Conservation (phyloP, 2,888 invertebrate genomes). For the Aporophyla lueneburgensis region DNA sequence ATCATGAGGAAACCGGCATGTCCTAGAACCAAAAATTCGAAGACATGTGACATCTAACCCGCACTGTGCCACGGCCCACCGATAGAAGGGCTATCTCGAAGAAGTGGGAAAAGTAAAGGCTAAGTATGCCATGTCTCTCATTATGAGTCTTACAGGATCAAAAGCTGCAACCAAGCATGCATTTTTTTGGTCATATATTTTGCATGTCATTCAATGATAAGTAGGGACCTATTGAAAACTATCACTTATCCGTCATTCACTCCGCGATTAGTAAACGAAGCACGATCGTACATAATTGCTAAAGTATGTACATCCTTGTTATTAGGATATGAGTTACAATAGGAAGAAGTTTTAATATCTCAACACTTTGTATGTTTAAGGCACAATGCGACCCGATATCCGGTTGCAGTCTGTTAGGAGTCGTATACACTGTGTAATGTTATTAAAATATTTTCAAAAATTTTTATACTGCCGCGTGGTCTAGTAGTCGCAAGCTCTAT, state of each 20-base stretch:
- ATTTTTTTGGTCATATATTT: not conserved
- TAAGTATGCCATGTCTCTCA: too few relatives aligned
- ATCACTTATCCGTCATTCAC: conserved; percentile 4
- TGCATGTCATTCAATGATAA: not conserved
- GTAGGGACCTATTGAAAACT: not conserved
- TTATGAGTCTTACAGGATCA: not conserved
- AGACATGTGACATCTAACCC: too few relatives aligned
- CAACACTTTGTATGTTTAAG: conserved; percentile 37
- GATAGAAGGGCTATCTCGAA: too few relatives aligned
- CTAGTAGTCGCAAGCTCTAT: too few relatives aligned
- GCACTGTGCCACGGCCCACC: too few relatives aligned
- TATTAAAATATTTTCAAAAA: not conserved
- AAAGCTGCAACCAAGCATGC: not conserved
- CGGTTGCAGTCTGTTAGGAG: conserved; percentile 31
- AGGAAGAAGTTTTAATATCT: conserved; percentile 54
- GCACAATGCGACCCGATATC: conserved; percentile 32
- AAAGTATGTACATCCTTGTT: conserved; percentile 45
- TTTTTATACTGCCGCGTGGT: not conserved
- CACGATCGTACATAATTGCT: conserved; percentile 37
- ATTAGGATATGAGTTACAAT: conserved; percentile 43
- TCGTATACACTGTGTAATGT: not conserved
- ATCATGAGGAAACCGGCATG: too few relatives aligned
- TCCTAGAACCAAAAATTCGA: too few relatives aligned
- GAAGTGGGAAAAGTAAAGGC: too few relatives aligned
- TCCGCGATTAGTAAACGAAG: conserved; percentile 1